phyloP scores from a whole-genome alignment of 2,113 vertebrate genomes.

The Pyrgilauda ruficollis region DNA sequence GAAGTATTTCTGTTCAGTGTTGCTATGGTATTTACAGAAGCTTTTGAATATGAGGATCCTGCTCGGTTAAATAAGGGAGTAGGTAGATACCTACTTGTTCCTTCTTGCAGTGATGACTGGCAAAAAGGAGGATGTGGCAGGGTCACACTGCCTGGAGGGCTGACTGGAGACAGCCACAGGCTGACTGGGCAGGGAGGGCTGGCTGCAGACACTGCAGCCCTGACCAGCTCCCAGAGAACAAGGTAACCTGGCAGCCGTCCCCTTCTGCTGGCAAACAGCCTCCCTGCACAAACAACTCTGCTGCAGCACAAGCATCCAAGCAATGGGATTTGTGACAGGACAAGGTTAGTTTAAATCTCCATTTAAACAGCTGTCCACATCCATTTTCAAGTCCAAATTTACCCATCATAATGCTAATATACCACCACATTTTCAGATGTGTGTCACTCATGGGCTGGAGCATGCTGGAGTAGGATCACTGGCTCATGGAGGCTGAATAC shows the following conservation, averaged over 20 bases:
- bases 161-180: not conserved
- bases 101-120: not conserved
- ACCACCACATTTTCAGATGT: not conserved
- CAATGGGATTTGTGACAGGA: not conserved
- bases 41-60: not conserved
- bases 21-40: not conserved
- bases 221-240: not conserved
- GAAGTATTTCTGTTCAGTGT: not conserved
- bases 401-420: not conserved
- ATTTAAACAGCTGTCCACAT: not conserved
- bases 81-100: not conserved
- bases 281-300: not conserved
- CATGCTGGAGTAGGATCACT: fast-evolving
- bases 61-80: not conserved
- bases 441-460: not conserved
- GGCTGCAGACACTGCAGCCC: not conserved
- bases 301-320: not conserved
- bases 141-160: fast-evolving
- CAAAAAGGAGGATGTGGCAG: not conserved
- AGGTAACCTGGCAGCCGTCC: not conserved
- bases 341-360: not conserved
- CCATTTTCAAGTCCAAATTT: not conserved
- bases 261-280: not conserved
- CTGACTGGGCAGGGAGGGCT: not conserved
- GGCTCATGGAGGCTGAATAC: not conserved